Percentiles rank a stretch among this genome's conserved stretches.
phyloP scores from a whole-genome alignment of 2,113 vertebrate genomes.

The Plecotus auritus region DNA sequence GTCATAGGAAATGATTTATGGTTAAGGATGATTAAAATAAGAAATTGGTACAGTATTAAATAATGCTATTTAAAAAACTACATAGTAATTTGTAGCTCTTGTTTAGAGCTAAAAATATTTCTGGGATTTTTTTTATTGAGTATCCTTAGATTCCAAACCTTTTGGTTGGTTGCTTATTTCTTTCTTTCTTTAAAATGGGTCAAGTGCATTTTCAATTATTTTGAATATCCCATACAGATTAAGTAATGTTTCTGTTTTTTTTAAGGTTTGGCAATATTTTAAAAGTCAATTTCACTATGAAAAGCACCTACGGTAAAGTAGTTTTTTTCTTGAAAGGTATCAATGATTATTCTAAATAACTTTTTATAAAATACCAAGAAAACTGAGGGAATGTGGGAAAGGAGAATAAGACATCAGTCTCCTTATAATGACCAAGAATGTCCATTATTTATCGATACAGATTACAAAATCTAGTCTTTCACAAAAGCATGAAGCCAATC shows the following conservation, averaged over 20 bases:
- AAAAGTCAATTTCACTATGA: neutral
- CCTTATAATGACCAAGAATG: neutral
- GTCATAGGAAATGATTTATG: slow-evolving; percentile 32
- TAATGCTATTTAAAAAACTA: slow-evolving; percentile 42
- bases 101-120: slow-evolving; percentile 23
- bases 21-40: slow-evolving; percentile 38
- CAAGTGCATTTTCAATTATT: neutral
- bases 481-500: neutral
- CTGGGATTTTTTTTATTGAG: neutral
- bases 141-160: neutral
- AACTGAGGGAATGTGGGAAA: neutral
- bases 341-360: neutral
- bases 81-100: neutral
- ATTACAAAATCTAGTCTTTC: neutral
- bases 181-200: neutral
- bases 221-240: neutral
- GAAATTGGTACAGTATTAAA: neutral
- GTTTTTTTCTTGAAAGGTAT: neutral
- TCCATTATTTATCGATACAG: neutral
- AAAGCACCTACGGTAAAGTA: neutral
- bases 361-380: neutral
- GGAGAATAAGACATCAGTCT: neutral
- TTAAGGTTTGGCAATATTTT: neutral
- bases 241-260: neutral
- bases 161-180: neutral